Evolutionary conservation across 53 echinoderm and acorn worm species (phyloP).

Genomic region (Patiria pectinifera): DNA sequence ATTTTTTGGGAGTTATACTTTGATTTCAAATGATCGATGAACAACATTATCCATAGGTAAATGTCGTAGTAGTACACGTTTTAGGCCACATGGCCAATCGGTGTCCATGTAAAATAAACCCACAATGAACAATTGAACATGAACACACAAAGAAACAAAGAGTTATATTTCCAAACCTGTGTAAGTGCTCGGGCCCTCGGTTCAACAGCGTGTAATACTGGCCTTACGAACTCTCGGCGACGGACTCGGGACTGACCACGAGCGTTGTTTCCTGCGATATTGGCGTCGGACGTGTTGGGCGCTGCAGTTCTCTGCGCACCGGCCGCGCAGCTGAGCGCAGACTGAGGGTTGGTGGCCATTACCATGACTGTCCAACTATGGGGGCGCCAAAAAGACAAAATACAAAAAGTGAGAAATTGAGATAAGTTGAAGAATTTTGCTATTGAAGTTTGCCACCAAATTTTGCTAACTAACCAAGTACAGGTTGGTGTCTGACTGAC

Average conservation of each 20-base stretch:
- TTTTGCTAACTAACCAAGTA: too few species aligned
- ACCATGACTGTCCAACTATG: conserved; percentile 98
- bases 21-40: too few species aligned
- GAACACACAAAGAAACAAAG: neutral
- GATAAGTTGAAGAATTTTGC: too few species aligned
- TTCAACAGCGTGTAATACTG: conserved; percentile 99
- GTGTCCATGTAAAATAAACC: too few species aligned
- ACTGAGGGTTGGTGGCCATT: conserved; percentile 99
- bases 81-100: too few species aligned
- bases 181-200: conserved; percentile 95
- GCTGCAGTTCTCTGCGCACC: conserved; percentile 73
- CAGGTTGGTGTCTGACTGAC: too few species aligned
- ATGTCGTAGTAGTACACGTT: too few species aligned
- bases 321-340: conserved; percentile 90
- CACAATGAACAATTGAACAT: neutral
- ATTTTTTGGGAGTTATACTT: too few species aligned
- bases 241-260: conserved; percentile 94
- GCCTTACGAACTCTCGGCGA: conserved; percentile 94
- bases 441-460: too few species aligned
- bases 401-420: neutral
- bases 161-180: conserved; percentile 72
- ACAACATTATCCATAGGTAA: too few species aligned
- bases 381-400: neutral
- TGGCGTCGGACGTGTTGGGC: conserved; percentile 66
- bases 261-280: conserved; percentile 73